Evolutionary conservation across 2,113 vertebrate species (phyloP), one percentile per base, ranked within the genome.

Genomic region (Mormyrus lacerda): DNA sequence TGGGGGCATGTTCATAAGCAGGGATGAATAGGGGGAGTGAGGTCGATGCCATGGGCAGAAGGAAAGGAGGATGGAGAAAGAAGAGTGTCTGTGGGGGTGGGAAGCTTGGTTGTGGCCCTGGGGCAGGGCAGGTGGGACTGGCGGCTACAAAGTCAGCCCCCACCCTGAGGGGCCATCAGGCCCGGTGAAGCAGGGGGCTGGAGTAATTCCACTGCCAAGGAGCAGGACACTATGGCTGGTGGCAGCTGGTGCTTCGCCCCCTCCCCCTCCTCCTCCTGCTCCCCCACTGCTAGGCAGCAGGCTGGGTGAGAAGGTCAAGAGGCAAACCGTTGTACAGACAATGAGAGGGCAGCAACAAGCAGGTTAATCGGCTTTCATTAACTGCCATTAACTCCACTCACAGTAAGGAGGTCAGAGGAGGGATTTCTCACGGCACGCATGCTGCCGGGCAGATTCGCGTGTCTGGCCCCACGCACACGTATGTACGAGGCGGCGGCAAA

Each of bases 251-350:
- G 76, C 82, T 91, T 91, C 92, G 90, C 92, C 91, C 94, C 24
- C 42, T 39, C 92, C 51, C 89, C 93, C 7, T 53, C 47, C 50
- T 31, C 48, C 85, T 35, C 85, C 85, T 53, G 85, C 48, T 91
- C 48, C 95, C 95, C 96, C 19, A 91, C 93, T 76, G 95, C 93
- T 94, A 95, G 95, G 93, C 95, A 95, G 95, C 95, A 96, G 95
- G 96, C 95, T 94, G 95, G 96, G 96, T 96, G 92, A 96, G 94
- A 95, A 95, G 95, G 96, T 96, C 96, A 96, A 96, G 94, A 96
- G 95, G 94, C 95, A 95, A 47, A 90, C 92, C 90, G 90, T 92
- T 93, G 93, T 92, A 90, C 92, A 93, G 92, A 94, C 93, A 94
- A 95, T 87, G 91, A 89, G 93, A 91, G 91, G 92, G 90, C 90